Evolutionary conservation across 2,113 vertebrate species (phyloP).

Genomic region (Pangasianodon hypophthalmus): DNA sequence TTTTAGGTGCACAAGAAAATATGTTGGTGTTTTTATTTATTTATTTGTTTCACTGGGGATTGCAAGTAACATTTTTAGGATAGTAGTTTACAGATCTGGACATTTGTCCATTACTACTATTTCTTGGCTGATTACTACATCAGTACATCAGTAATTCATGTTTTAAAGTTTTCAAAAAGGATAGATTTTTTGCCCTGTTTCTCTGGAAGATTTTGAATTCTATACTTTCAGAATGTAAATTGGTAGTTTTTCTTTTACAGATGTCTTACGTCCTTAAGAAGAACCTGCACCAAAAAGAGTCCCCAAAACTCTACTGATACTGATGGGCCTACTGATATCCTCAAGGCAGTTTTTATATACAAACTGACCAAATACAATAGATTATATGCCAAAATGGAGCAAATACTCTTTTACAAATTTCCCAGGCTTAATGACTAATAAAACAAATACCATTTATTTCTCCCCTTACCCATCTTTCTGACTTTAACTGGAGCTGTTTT

Average conservation of each 20-base stretch:
- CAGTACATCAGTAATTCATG: not conserved
- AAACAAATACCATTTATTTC: not conserved
- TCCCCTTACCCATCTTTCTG: no score
- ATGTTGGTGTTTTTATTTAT: not conserved
- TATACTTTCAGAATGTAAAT: not conserved
- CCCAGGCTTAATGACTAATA: not conserved
- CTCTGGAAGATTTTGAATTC: not conserved
- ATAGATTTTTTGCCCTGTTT: not conserved
- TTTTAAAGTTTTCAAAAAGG: not conserved
- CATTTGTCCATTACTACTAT: not conserved
- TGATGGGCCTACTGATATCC: not conserved
- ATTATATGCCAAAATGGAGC: not conserved
- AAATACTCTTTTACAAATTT: not conserved
- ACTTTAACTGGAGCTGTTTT: not conserved
- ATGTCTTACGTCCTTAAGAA: not conserved
- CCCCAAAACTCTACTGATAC: not conserved
- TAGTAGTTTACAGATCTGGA: not conserved
- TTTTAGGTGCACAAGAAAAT: not conserved
- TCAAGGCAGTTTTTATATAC: not conserved
- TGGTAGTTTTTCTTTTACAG: not conserved
- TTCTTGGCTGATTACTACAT: not conserved
- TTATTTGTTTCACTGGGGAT: not conserved
- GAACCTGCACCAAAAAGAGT: not conserved
- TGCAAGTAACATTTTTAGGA: not conserved
- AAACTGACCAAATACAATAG: not conserved